phyloP scores from a whole-genome alignment of 1,140 invertebrate species.

The Panonychus citri region DNA sequence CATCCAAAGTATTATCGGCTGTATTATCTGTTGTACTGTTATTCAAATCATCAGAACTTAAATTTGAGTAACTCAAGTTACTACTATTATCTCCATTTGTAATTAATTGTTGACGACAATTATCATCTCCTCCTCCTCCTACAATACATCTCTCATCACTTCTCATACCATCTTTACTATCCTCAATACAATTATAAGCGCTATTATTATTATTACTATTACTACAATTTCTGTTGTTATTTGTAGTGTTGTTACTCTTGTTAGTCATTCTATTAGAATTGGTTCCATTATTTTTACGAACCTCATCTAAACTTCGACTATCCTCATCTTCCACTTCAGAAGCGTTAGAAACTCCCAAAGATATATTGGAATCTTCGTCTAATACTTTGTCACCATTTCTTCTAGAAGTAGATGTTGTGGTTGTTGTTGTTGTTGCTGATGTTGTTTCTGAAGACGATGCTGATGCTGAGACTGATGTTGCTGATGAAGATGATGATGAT shows the following conservation, averaged over 20 bases:
- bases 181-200: not conserved
- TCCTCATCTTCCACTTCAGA: not conserved
- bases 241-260: not conserved
- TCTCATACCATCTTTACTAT: conserved; percentile 1
- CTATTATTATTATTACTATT: not conserved
- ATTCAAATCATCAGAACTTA: not conserved
- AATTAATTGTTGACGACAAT: not conserved
- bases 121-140: not conserved
- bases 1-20: not conserved
- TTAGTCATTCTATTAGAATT: no score
- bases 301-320: not conserved
- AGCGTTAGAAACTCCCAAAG: not conserved
- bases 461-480: not conserved
- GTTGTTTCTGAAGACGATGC: not conserved
- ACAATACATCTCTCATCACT: no score
- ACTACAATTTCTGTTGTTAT: not conserved
- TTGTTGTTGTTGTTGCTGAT: not conserved
- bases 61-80: not conserved
- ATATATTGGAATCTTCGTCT: conserved; percentile 3
- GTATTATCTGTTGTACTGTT: not conserved
- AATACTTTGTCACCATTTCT: not conserved
- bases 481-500: not conserved
- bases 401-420: not conserved
- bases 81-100: conserved; percentile 1
- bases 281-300: no score